Evolutionary conservation across 2,888 invertebrate genomes (phyloP).

Genomic region (Oasisia sp.): DNA sequence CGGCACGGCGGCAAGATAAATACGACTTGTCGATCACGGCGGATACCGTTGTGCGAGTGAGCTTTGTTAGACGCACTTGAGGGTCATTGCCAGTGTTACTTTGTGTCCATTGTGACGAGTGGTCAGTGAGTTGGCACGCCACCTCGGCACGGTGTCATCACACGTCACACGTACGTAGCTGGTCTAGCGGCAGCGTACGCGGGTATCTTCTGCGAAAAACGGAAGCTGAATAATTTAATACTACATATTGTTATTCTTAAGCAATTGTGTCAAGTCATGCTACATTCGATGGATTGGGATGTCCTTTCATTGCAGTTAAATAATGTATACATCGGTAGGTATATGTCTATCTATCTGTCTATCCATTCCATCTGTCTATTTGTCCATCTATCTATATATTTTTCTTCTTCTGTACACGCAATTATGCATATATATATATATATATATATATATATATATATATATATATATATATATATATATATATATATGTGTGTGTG

Average conservation of each 20-base stretch:
- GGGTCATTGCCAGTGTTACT: background rate
- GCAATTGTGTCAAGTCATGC: no score
- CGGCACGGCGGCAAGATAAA: background rate
- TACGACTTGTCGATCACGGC: conserved; percentile 3
- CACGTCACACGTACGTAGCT: background rate
- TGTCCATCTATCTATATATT: no score
- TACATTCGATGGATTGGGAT: no score
- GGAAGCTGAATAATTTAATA: no score
- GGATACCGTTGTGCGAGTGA: background rate
- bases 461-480: background rate
- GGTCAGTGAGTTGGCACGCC: background rate
- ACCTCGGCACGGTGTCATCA: background rate
- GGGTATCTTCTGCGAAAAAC: no score
- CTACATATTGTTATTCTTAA: no score
- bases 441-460: background rate
- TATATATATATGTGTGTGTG: background rate
- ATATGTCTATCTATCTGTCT: no score
- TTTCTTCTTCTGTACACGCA: background rate
- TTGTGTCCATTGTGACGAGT: background rate
- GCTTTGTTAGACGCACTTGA: background rate
- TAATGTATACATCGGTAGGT: no score
- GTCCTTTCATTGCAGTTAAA: no score
- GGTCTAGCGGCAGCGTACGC: no score
- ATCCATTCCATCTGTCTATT: no score
- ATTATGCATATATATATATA: background rate